These are phyloP conservation scores for Calcarius ornatus DNA, from an alignment of 2,113 vertebrate genomes.

Conservation along the genomic window DNA sequence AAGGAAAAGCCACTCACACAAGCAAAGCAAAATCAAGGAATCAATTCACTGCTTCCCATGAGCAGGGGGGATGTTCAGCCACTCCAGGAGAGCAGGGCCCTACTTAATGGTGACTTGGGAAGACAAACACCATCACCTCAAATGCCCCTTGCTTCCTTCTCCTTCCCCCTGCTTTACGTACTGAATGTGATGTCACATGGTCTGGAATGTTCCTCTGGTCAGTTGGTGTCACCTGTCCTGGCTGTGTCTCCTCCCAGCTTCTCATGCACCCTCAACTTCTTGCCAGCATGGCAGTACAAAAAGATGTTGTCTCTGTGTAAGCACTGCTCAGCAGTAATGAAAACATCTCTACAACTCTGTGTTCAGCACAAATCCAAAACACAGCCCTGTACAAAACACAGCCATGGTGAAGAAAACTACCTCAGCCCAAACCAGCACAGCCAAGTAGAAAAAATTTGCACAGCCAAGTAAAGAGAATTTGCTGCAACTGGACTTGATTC, in stretches of 20 bases:
- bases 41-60: background rate
- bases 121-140: background rate
- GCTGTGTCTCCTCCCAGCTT: background rate
- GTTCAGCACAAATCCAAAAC: background rate
- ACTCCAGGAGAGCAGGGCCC: background rate
- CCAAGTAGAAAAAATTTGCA: background rate
- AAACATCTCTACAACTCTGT: background rate
- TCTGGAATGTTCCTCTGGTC: background rate
- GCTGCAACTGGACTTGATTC: background rate
- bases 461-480: background rate
- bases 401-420: background rate
- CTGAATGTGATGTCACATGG: background rate
- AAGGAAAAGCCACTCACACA: background rate
- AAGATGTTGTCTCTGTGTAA: background rate
- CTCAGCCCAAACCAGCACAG: background rate
- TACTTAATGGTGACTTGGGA: background rate
- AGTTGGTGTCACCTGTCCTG: background rate
- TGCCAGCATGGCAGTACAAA: background rate
- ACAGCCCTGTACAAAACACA: background rate
- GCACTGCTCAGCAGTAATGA: background rate
- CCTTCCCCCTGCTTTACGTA: background rate
- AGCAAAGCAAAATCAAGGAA: background rate
- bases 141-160: fast-evolving
- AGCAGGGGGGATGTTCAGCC: background rate
- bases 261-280: background rate